A percentile compares a stretch with the other conserved stretches of the same genome.
These are phyloP conservation scores for Lasioglossum malachurum DNA, from an alignment of 2,888 invertebrate genomes.

Conservation along the genomic window DNA sequence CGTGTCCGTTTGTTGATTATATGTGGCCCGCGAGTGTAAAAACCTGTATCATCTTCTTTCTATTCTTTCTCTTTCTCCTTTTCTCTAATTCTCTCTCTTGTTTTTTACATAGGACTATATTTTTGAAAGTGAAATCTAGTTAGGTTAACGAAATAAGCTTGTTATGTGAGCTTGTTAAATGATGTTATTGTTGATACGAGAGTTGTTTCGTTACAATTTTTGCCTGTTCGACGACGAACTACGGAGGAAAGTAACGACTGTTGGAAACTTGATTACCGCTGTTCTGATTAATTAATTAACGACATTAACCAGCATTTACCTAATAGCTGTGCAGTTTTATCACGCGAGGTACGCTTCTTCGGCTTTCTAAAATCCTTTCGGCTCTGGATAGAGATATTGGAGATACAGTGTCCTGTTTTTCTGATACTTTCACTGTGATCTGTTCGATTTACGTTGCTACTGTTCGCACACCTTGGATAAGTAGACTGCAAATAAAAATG, in stretches of 20 bases:
- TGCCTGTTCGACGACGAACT: constrained; percentile 39
- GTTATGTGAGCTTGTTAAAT: too few relatives aligned
- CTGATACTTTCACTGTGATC: neutral
- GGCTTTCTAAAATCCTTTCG: constrained; percentile 52
- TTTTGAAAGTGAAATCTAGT: constrained; percentile 52
- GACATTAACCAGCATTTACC: constrained; percentile 77
- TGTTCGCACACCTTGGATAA: neutral
- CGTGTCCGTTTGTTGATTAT: neutral
- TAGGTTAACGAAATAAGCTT: constrained; percentile 37
- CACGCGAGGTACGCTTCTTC: constrained; percentile 51
- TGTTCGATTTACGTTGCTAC: neutral
- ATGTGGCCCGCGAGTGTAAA: neutral
- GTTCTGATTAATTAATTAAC: constrained; percentile 72
- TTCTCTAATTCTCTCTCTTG: neutral
- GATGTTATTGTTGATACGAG: constrained; percentile 60
- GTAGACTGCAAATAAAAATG: too few relatives aligned
- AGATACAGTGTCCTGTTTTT: neutral
- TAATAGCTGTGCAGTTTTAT: constrained; percentile 77
- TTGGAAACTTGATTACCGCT: constrained; percentile 68
- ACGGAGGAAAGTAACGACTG: constrained; percentile 61
- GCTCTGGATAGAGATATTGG: neutral
- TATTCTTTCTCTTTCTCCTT: neutral
- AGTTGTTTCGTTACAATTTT: constrained; percentile 70
- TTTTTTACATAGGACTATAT: constrained; percentile 29
- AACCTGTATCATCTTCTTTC: neutral